A percentile compares a stretch with the other conserved stretches of the same genome.
phyloP scores from a whole-genome alignment of 2,113 vertebrate genomes.

The Ptyas mucosa region DNA sequence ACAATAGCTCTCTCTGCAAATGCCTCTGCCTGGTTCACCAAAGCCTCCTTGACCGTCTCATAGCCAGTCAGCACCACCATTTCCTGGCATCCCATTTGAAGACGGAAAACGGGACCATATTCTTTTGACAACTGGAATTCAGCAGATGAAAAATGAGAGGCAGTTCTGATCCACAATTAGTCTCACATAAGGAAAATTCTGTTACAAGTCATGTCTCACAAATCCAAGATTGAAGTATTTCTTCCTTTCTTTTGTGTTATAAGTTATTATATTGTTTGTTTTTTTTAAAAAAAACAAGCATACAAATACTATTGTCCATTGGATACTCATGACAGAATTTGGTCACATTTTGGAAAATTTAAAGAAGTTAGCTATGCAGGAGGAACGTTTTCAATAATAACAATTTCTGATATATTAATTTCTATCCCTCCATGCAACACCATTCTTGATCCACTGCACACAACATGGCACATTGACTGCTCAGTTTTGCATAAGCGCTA shows the following conservation, averaged over 20 bases:
- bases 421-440: neutral
- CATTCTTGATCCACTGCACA: neutral
- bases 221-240: neutral
- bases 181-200: neutral
- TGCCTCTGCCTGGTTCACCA: conserved; percentile 56
- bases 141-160: neutral
- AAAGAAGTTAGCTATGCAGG: neutral
- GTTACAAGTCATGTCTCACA: neutral
- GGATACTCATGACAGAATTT: neutral
- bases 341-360: neutral
- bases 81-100: conserved; percentile 48
- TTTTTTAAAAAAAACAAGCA: neutral
- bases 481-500: no score
- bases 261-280: neutral
- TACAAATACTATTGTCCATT: neutral
- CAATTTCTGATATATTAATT: neutral
- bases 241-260: neutral
- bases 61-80: conserved; percentile 66
- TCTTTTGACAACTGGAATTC: conserved; percentile 26
- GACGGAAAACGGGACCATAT: no score
- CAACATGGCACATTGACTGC: no score
- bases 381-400: neutral
- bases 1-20: conserved; percentile 61
- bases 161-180: neutral
- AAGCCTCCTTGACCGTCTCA: conserved; percentile 67